Evolutionary conservation across 2,113 vertebrate genomes (phyloP), one percentile per base, ranked within the genome.

Genomic region (Cygnus atratus): DNA sequence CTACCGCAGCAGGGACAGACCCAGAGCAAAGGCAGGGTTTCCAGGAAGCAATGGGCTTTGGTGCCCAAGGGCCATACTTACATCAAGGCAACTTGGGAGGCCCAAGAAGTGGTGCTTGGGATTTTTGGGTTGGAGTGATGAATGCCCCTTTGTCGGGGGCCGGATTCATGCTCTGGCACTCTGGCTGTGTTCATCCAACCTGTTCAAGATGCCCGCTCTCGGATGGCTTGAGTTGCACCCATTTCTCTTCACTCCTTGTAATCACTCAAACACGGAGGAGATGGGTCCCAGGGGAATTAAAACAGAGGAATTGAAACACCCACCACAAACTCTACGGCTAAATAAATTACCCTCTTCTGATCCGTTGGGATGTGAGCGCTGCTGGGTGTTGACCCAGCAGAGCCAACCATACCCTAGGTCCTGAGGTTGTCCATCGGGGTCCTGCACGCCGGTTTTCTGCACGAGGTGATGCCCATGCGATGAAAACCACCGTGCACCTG

Each of bases 61-160:
- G 44, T 75, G 50, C 43, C 50, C 4, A 21, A 46, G 31, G 22
- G 43, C 43, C 41, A 5, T 8, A 25, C 20, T 9, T 46, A 3
- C 20, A 43, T 4, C 25, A 65, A 46, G 37, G 29, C 13, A 70
- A n/a, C 18, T 59, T 63, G 48, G 4, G 43, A 75, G 79, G 43
- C 28, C 12, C 37, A 84, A 41, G 44, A 25, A 46, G 52, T 44
- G 2, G 46, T 90, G 29, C 33, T 82, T 83, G 55, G 39, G 59
- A 3, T 24, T 8, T 0, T 6, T 57, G 57, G 7, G 7, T 82
- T 89, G 71, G 26, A 50, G 25, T 1, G 1, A 58, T 18, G 25
- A 52, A 52, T 1, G 3, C 2, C 3, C 21, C 59, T 74, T 91
- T 0, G 0, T 35, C 72, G 18, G 52, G 43, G 25, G 29, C 35